phyloP scores from a whole-genome alignment of 2,113 vertebrate species.

The Myotis yumanensis region DNA sequence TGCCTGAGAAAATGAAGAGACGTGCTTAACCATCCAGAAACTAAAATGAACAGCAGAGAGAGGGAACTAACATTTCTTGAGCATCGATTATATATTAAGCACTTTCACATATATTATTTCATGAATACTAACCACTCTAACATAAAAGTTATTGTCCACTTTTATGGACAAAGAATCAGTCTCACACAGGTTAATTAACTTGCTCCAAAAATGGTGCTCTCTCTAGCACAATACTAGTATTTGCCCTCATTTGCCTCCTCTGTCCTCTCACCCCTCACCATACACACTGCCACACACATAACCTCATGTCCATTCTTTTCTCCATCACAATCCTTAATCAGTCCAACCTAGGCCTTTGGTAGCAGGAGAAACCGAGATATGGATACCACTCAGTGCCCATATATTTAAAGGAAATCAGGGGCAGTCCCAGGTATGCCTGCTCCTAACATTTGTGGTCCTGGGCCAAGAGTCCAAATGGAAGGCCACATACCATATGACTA shows the following conservation, averaged over 20 bases:
- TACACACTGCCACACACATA: neutral
- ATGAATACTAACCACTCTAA: neutral
- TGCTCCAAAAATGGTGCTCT: neutral
- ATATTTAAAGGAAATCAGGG: neutral
- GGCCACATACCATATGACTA: neutral
- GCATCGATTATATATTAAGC: neutral
- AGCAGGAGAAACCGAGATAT: slow-evolving; percentile 13
- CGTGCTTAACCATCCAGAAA: neutral
- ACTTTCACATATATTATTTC: neutral
- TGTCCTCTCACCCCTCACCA: neutral
- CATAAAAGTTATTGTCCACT: neutral
- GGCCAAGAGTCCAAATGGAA: neutral
- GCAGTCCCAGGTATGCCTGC: neutral
- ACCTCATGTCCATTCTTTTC: neutral
- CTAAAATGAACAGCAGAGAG: slow-evolving; percentile 1
- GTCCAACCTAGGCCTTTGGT: neutral
- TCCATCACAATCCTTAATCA: neutral
- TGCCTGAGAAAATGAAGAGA: neutral
- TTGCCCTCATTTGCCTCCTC: neutral
- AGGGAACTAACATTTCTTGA: neutral
- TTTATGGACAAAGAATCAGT: neutral
- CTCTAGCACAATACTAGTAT: neutral
- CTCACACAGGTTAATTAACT: neutral
- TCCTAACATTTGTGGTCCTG: neutral
- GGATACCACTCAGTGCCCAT: neutral